phyloP scores from a whole-genome alignment of 2,888 invertebrate species.

The Diplolepis rosae region DNA sequence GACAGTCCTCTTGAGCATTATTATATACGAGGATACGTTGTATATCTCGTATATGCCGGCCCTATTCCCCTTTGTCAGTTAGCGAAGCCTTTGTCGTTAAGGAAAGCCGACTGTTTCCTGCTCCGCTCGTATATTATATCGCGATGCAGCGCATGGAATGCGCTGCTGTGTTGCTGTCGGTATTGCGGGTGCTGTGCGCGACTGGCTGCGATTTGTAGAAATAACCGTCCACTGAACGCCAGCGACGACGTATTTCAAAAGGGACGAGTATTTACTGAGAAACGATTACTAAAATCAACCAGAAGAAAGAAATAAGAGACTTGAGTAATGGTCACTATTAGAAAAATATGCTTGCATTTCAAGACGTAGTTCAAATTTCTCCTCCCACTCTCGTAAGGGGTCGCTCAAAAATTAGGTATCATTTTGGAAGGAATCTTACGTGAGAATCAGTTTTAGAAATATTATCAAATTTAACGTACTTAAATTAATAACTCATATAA shows the following conservation, averaged over 20 bases:
- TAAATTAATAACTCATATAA: no score
- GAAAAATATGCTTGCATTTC: not conserved
- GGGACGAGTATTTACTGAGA: not conserved
- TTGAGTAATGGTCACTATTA: not conserved
- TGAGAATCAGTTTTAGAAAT: no score
- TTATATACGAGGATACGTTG: conserved; percentile 48
- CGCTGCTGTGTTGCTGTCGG: conserved; percentile 42
- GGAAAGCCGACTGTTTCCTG: conserved; percentile 67
- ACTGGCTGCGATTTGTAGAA: conserved; percentile 43
- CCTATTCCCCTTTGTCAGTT: conserved; percentile 65
- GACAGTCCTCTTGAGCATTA: conserved; percentile 40
- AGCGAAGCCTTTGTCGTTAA: conserved; percentile 66
- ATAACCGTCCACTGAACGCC: conserved; percentile 31
- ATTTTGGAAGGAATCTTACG: no score
- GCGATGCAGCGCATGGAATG: conserved; percentile 61
- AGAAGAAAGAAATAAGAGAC: not conserved
- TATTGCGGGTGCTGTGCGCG: conserved; percentile 41
- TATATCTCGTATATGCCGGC: conserved; percentile 61
- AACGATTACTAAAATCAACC: not conserved
- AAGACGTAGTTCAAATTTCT: no score
- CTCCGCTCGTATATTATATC: conserved; percentile 71
- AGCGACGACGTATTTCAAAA: not conserved
- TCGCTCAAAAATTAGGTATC: no score
- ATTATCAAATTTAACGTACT: no score
- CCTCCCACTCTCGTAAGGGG: no score